Conservation (phyloP, 23 tunicate species). For the Halocynthia roretzi region DNA sequence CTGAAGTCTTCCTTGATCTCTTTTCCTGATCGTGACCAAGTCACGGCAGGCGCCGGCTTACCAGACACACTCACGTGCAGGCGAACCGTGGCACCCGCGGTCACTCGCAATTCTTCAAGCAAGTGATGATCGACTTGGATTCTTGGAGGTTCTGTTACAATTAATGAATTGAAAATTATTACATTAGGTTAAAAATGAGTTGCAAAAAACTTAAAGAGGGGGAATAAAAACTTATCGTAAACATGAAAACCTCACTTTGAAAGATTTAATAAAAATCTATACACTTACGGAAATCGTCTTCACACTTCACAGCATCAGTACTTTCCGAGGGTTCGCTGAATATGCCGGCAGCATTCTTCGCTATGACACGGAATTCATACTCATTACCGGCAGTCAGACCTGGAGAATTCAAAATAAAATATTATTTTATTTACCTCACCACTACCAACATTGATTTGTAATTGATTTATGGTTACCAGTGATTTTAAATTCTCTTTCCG, state of each 20-base stretch:
- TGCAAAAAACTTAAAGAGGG: neutral
- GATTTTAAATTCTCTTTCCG: conserved; percentile 63
- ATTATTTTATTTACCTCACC: neutral
- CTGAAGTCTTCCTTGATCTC: conserved; percentile 35
- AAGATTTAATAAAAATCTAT: too few species aligned
- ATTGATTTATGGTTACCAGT: conserved; percentile 22
- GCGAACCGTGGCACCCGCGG: conserved; percentile 54
- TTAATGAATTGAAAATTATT: neutral
- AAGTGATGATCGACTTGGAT: conserved; percentile 65
- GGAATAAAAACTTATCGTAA: neutral
- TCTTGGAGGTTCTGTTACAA: conserved; percentile 42
- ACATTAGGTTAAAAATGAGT: neutral
- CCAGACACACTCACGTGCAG: conserved; percentile 73
- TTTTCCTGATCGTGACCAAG: conserved; percentile 61
- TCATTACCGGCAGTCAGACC: conserved; percentile 64
- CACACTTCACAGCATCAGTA: conserved; percentile 71
- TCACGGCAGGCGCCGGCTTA: conserved; percentile 54
- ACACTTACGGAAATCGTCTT: conserved; percentile 58
- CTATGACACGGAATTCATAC: conserved; percentile 81
- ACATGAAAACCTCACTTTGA: too few species aligned
- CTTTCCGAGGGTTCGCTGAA: conserved; percentile 81
- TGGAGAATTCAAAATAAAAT: neutral
- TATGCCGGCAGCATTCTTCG: conserved; percentile 83
- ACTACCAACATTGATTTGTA: neutral
- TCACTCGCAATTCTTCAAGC: conserved; percentile 51